Base-by-base conservation (phyloP, 2,797 vertebrate genomes). In the Eutrigla gurnardus region DNA sequence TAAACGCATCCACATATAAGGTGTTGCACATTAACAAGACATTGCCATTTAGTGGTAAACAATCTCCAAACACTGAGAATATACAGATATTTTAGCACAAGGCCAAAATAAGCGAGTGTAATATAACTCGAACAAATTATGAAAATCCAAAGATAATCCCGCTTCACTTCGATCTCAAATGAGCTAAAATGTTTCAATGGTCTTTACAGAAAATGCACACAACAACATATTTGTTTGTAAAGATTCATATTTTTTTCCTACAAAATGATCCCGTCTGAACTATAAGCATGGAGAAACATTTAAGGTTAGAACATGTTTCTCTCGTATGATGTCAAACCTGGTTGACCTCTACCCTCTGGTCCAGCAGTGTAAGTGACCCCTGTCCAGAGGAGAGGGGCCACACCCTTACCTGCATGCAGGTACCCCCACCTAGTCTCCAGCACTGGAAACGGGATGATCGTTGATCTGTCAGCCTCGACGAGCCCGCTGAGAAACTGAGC, bases 391-490 rank as follows among this genome's bases (percentile, higher is more conserved):
- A 69, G 25, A 25, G 25, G 25, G 65, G 75, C 74, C 88, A 85
- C 90, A 84, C 86, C 90, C 85, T 91, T 94, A 95, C 94, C 94
- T 94, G 94, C 76, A 62, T 65, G 73, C 91, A 93, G 93, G 93
- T 94, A 82, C 75, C 89, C 91, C 90, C 89, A 93, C 86, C 88
- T 87, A 88, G 78, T 88, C 75, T 83, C 82, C 73, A 66, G 81
- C 83, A 55, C 73, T 76, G 76, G 83, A 76, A 89, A 72, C 81
- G 78, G 86, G 81, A 82, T 72, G 68, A 52, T 68, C 77, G 55
- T 78, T 39, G 77, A 54, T 65, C 83, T 73, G 86, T 82, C 77
- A 70, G 68, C 64, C 70, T 42, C 25, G 35, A 63, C 71, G 70
- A 84, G 65, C 84, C 71, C 39, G 35, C 25, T 42, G 86, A 80